Conservation (phyloP, 2,113 vertebrate species). For the Danio rerio region DNA sequence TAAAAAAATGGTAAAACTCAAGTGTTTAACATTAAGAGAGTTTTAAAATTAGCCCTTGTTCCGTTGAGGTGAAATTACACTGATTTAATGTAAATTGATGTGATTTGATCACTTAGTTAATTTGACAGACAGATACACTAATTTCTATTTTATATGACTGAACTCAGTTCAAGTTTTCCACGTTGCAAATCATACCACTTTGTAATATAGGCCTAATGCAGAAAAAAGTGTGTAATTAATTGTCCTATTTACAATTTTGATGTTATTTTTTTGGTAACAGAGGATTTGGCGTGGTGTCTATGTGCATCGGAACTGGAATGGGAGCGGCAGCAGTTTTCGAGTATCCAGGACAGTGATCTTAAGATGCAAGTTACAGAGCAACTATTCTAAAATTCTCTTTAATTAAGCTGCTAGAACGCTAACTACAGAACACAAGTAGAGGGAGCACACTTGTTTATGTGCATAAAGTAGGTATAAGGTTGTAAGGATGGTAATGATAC, state of each 20-base stretch:
- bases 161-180: too few species aligned
- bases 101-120: too few species aligned
- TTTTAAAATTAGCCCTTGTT: too few species aligned
- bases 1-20: too few species aligned
- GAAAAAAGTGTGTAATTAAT: too few species aligned
- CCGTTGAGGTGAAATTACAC: too few species aligned
- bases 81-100: too few species aligned
- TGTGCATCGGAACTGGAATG: constrained; percentile 97
- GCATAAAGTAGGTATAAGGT: neutral
- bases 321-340: constrained; percentile 92
- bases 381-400: neutral
- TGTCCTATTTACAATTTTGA: neutral
- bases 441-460: neutral
- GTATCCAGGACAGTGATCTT: constrained; percentile 75
- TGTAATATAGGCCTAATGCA: too few species aligned
- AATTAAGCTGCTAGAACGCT: constrained; percentile 9
- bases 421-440: neutral
- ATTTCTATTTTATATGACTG: too few species aligned
- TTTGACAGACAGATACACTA: too few species aligned
- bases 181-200: too few species aligned
- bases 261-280: constrained; percentile 69
- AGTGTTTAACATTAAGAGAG: too few species aligned
- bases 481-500: neutral
- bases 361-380: neutral
- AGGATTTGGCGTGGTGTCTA: constrained; percentile 88